Percentiles rank a stretch among this genome's conserved stretches.
Evolutionary conservation across 2,888 invertebrate genomes (phyloP).

Genomic region (Microchrysa polita): DNA sequence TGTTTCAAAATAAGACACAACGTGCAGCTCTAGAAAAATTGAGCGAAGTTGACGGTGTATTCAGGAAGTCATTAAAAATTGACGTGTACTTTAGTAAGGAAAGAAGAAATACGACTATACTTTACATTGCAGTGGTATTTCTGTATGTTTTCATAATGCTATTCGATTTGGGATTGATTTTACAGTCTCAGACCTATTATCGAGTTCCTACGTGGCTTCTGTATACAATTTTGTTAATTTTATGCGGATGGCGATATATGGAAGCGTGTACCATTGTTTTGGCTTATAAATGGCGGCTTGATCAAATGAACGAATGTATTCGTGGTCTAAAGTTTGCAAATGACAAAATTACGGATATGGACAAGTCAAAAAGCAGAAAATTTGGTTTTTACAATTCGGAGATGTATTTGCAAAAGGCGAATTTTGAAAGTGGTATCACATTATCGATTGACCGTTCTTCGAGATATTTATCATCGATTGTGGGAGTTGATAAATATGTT

Average conservation of each 20-base stretch:
- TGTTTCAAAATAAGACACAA: conserved; percentile 54
- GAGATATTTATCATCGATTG: conserved; percentile 59
- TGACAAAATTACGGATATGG: conserved; percentile 13
- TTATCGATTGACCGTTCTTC: conserved; percentile 53
- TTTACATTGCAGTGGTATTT: conserved; percentile 17
- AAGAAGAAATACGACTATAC: background rate
- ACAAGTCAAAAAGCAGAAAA: conserved; percentile 17
- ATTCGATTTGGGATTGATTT: conserved; percentile 20
- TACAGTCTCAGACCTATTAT: background rate
- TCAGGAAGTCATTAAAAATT: conserved; percentile 56
- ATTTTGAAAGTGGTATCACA: conserved; percentile 11
- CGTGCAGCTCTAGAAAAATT: conserved; percentile 53
- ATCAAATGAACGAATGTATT: conserved; percentile 54
- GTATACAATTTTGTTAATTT: conserved; percentile 57
- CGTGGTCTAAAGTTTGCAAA: conserved; percentile 52
- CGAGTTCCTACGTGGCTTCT: conserved; percentile 55
- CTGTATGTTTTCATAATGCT: conserved; percentile 41
- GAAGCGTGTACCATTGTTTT: conserved; percentile 57
- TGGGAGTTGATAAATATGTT: conserved; percentile 57
- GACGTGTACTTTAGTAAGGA: conserved; percentile 52
- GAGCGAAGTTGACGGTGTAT: conserved; percentile 57
- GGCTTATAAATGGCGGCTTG: conserved; percentile 57
- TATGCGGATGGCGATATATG: conserved; percentile 59
- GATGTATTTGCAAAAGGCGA: conserved; percentile 52
- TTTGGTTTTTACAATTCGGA: conserved; percentile 46